Percentiles rank a stretch among this genome's conserved stretches.
These are phyloP conservation scores for Leptinotarsa juncta DNA, from an alignment of 2,888 invertebrate species.

Conservation along the genomic window DNA sequence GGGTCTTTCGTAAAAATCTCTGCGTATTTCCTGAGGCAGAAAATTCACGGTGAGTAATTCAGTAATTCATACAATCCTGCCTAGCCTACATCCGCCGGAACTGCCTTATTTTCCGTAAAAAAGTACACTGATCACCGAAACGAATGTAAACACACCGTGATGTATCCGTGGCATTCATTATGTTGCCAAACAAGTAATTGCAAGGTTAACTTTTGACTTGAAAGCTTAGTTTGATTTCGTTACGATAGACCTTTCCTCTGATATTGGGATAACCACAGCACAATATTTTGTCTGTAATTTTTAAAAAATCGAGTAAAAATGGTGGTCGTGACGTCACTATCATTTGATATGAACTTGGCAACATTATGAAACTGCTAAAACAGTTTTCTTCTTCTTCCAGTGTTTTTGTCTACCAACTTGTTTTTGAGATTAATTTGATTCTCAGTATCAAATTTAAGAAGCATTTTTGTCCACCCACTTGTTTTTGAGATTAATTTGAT, in stretches of 20 bases:
- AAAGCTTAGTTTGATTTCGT: background rate
- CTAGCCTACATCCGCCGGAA: slow-evolving; percentile 39
- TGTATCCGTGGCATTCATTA: background rate
- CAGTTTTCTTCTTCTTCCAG: too few relatives aligned
- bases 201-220: background rate
- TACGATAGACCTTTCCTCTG: background rate
- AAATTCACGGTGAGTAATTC: slow-evolving; percentile 23
- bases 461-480: too few relatives aligned
- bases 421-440: too few relatives aligned
- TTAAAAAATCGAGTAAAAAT: too few relatives aligned
- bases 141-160: slow-evolving; percentile 7
- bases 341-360: too few relatives aligned
- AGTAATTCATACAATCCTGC: slow-evolving; percentile 25
- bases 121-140: slow-evolving; percentile 18
- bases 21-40: slow-evolving; percentile 23
- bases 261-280: too few relatives aligned
- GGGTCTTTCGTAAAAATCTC: slow-evolving; percentile 15
- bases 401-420: too few relatives aligned
- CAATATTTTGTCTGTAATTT: too few relatives aligned
- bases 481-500: too few relatives aligned
- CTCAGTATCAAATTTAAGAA: too few relatives aligned
- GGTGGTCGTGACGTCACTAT: too few relatives aligned
- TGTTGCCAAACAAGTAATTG: slow-evolving; percentile 2
- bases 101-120: slow-evolving; percentile 37
- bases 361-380: too few relatives aligned